Conservation (phyloP, 2,113 vertebrate genomes). For the Cheilinus undulatus region DNA sequence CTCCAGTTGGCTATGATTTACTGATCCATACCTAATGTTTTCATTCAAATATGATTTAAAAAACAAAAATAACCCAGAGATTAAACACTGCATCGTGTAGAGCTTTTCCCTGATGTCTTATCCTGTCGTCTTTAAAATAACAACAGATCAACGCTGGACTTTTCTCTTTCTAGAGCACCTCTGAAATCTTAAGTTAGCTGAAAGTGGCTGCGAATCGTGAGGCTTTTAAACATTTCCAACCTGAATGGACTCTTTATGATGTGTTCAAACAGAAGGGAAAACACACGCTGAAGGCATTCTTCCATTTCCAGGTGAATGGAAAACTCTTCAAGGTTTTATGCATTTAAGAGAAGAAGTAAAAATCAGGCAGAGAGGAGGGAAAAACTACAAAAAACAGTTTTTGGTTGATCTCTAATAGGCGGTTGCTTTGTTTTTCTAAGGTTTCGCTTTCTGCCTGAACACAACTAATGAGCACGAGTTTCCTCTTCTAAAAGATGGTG, state of each 20-base stretch:
- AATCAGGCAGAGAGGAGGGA: too few species aligned
- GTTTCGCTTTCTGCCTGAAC: background rate
- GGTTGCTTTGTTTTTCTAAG: too few species aligned
- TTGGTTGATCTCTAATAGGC: too few species aligned
- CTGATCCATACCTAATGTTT: too few species aligned
- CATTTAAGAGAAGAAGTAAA: too few species aligned
- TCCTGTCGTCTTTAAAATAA: background rate
- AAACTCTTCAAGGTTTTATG: background rate
- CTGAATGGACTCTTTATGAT: rapidly evolving
- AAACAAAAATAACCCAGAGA: background rate
- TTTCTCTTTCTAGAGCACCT: background rate
- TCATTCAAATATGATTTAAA: background rate
- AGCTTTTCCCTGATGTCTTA: background rate
- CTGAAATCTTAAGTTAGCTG: background rate
- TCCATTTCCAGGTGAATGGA: background rate
- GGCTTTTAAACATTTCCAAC: background rate
- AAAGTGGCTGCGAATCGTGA: too few species aligned
- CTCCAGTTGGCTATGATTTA: background rate
- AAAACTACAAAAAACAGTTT: too few species aligned
- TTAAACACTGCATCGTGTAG: background rate
- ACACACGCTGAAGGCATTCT: rapidly evolving
- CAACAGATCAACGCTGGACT: background rate
- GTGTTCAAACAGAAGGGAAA: constrained; percentile 7
- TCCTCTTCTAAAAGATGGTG: constrained; percentile 16
- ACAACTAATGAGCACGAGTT: background rate